Evolutionary conservation across 2,797 vertebrate species (phyloP).

Genomic region (Scarus forsteni): DNA sequence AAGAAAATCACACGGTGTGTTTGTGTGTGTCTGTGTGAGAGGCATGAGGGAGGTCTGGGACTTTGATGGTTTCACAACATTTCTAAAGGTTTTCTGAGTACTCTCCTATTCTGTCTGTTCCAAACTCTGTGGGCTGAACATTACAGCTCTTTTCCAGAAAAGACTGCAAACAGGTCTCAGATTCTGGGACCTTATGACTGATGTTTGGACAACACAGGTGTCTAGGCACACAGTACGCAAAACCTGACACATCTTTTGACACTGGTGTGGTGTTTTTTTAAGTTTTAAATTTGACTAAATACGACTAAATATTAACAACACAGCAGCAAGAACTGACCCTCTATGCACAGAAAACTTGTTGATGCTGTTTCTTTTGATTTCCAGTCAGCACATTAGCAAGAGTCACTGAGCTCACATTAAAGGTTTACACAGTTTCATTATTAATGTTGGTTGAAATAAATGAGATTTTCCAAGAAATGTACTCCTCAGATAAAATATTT

Average conservation of each 20-base stretch:
- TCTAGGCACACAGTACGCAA: conserved; percentile 21
- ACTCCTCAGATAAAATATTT: no score
- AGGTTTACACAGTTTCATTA: no score
- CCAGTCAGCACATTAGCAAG: no score
- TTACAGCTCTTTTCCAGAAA: conserved; percentile 9
- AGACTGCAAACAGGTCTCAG: conserved; percentile 14
- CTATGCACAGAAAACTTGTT: no score
- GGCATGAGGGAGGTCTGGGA: conserved; percentile 19
- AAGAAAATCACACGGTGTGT: conserved; percentile 11
- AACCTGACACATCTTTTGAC: conserved; percentile 3
- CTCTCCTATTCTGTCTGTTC: conserved; percentile 17
- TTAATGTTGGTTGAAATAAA: no score
- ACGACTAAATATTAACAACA: no score
- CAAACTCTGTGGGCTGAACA: conserved; percentile 4
- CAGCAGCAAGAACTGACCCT: no score
- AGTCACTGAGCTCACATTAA: no score
- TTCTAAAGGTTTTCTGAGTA: conserved; percentile 31
- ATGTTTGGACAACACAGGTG: conserved; percentile 4
- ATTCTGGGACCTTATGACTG: conserved; percentile 12
- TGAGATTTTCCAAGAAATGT: no score
- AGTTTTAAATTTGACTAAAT: no score
- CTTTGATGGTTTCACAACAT: conserved; percentile 27
- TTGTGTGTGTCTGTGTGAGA: conserved; percentile 7
- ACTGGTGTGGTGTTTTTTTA: no score
- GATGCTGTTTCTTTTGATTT: no score